Evolutionary conservation across 1,140 invertebrate species (phyloP).

Genomic region (Limonius californicus): DNA sequence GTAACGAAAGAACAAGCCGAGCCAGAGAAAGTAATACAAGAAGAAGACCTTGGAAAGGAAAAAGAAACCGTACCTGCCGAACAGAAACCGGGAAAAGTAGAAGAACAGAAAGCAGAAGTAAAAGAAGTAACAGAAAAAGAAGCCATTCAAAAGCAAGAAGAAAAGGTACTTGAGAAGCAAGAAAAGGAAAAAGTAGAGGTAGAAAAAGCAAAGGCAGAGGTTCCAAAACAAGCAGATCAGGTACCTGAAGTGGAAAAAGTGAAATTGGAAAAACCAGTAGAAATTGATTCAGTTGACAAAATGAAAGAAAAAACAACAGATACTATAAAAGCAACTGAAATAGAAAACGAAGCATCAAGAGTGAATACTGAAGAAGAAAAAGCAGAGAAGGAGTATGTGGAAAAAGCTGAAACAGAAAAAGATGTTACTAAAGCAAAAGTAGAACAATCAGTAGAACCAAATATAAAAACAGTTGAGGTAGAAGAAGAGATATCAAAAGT

Average conservation of each 20-base stretch:
- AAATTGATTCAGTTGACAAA: too few relatives aligned
- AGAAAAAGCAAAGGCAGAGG: slow-evolving; percentile 24
- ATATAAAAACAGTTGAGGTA: too few relatives aligned
- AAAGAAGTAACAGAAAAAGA: slow-evolving; percentile 24
- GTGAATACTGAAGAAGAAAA: too few relatives aligned
- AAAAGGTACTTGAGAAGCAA: too few relatives aligned
- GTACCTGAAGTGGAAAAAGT: not conserved
- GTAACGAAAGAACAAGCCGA: not conserved
- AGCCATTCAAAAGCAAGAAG: too few relatives aligned
- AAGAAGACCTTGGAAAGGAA: not conserved
- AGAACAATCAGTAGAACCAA: not conserved
- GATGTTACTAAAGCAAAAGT: slow-evolving; percentile 29
- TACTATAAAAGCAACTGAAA: too few relatives aligned
- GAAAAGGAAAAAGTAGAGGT: slow-evolving; percentile 13
- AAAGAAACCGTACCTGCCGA: not conserved
- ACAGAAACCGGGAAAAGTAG: not conserved
- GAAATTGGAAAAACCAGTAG: not conserved
- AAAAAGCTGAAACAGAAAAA: too few relatives aligned
- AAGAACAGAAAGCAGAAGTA: not conserved
- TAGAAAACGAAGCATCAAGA: too few relatives aligned
- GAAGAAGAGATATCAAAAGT: too few relatives aligned
- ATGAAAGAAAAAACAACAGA: too few relatives aligned
- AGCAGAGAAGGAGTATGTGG: too few relatives aligned
- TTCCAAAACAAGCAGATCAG: not conserved
- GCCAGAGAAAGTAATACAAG: not conserved